Evolutionary conservation across 2,797 vertebrate genomes (phyloP).

Genomic region (Taenioides sp.): DNA sequence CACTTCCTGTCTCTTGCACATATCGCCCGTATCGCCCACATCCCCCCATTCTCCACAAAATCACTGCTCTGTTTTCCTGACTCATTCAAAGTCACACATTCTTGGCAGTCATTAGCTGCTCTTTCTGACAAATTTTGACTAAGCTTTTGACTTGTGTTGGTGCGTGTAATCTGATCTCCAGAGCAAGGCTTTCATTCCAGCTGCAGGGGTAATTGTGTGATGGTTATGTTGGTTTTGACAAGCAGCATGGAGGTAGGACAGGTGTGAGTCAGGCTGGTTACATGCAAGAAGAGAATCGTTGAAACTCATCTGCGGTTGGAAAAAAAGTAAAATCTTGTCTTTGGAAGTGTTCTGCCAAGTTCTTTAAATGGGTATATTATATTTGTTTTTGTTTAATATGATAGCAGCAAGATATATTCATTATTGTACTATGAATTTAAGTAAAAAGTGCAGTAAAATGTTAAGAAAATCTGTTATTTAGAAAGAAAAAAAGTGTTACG

Average conservation of each 20-base stretch:
- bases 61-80: conserved; percentile 4
- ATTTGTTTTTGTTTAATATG: not conserved
- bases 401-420: not conserved
- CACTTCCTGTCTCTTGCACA: conserved; percentile 53
- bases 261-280: conserved; percentile 18
- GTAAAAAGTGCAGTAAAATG: not conserved
- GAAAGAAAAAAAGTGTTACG: not conserved
- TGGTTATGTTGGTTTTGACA: conserved; percentile 47
- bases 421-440: not conserved
- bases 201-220: conserved; percentile 23
- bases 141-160: conserved; percentile 37
- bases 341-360: not conserved
- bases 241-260: conserved; percentile 37
- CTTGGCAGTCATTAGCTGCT: conserved; percentile 25
- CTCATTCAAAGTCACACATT: conserved; percentile 13
- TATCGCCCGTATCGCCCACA: conserved; percentile 9
- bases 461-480: not conserved
- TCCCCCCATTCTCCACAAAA: conserved; percentile 32
- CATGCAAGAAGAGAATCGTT: not conserved
- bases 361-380: not conserved
- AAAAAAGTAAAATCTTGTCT: not conserved
- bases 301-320: not conserved
- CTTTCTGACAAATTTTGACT: conserved; percentile 38
- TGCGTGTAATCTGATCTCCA: conserved; percentile 47
- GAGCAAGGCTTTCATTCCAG: conserved; percentile 24